Evolutionary conservation across 1,140 invertebrate genomes (phyloP).

Genomic region (Ruditapes philippinarum): DNA sequence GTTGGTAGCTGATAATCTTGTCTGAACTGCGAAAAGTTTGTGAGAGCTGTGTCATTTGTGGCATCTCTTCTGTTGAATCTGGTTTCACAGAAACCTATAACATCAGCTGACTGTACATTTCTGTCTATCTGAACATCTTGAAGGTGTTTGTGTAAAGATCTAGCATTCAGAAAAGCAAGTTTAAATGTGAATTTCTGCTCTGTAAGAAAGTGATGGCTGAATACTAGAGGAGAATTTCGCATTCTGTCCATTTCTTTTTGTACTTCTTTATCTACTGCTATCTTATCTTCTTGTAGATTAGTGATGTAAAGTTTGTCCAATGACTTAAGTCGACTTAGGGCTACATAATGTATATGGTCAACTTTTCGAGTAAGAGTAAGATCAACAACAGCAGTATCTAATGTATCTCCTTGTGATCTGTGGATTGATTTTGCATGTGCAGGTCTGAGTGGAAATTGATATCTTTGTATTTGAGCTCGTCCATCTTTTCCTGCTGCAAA

Average conservation of each 20-base stretch:
- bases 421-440: slow-evolving; percentile 48
- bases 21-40: slow-evolving; percentile 5
- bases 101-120: slow-evolving; percentile 13
- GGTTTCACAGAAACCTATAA: slow-evolving; percentile 54
- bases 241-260: slow-evolving; percentile 43
- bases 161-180: slow-evolving; percentile 50
- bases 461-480: slow-evolving; percentile 47
- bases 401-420: slow-evolving; percentile 53
- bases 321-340: slow-evolving; percentile 21
- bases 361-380: slow-evolving; percentile 15
- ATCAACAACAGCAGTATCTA: slow-evolving; percentile 35
- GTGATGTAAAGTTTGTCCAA: slow-evolving; percentile 22
- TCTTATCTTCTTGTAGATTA: slow-evolving; percentile 45
- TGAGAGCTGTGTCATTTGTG: background rate
- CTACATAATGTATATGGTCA: slow-evolving; percentile 59
- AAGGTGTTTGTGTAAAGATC: slow-evolving; percentile 42
- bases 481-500: slow-evolving; percentile 33
- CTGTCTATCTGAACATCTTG: slow-evolving; percentile 35
- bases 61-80: background rate
- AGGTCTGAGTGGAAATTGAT: slow-evolving; percentile 37
- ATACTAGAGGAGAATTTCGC: background rate
- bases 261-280: slow-evolving; percentile 34
- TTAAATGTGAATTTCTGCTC: background rate
- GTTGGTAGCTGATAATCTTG: background rate
- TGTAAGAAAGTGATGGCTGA: background rate